Conservation (phyloP, 2,888 invertebrate genomes). For the Anthophora plumipes region DNA sequence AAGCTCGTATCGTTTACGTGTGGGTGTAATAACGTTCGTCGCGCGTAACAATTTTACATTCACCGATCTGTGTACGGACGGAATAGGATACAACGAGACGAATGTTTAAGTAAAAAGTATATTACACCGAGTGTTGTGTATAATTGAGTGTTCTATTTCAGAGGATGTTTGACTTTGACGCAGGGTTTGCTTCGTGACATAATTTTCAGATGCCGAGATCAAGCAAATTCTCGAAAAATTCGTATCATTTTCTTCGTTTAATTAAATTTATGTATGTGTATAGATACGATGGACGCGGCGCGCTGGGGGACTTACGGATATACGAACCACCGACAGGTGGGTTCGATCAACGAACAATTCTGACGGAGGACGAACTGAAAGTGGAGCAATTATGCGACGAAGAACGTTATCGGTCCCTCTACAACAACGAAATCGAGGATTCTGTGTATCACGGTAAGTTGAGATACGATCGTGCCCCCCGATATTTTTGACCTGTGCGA, state of each 20-base stretch:
- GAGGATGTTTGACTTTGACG: constrained; percentile 68
- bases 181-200: constrained; percentile 69
- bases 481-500: too few species aligned
- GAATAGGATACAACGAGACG: background rate
- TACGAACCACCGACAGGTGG: constrained; percentile 93
- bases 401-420: constrained; percentile 96
- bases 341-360: constrained; percentile 87
- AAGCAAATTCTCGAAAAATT: constrained; percentile 49
- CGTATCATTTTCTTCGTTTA: constrained; percentile 67
- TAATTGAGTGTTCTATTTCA: constrained; percentile 73
- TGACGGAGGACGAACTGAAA: constrained; percentile 90
- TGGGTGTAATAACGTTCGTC: background rate
- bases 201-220: constrained; percentile 75
- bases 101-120: constrained; percentile 39
- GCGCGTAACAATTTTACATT: background rate
- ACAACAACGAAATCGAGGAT: constrained; percentile 95
- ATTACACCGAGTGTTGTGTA: constrained; percentile 42
- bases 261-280: constrained; percentile 78
- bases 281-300: constrained; percentile 98
- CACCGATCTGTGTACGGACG: background rate
- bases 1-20: constrained; percentile 1
- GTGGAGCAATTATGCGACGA: constrained; percentile 97
- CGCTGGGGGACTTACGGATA: constrained; percentile 92
- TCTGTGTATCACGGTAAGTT: constrained; percentile 92
- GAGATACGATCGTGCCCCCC: too few species aligned